phyloP scores from a whole-genome alignment of 2,113 vertebrate species.

The Megalops atlanticus region DNA sequence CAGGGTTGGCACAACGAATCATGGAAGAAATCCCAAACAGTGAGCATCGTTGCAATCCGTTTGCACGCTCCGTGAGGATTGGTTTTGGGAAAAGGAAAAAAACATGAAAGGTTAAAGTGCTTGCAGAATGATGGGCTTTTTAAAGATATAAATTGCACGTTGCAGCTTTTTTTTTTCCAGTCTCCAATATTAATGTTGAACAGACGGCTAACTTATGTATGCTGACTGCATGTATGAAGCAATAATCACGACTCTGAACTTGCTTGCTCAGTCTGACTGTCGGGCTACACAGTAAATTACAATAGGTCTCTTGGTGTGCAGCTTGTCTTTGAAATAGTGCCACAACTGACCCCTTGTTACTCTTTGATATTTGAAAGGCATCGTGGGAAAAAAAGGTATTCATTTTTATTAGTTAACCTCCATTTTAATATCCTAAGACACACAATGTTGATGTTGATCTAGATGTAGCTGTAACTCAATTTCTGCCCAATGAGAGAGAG shows the following conservation, averaged over 20 bases:
- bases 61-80: neutral
- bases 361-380: conserved; percentile 1
- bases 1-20: neutral
- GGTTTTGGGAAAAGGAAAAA: neutral
- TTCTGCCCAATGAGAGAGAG: too few relatives aligned
- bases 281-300: neutral
- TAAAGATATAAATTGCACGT: neutral
- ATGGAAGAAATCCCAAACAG: too few relatives aligned
- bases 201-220: neutral
- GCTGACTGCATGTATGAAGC: neutral
- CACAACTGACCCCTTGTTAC: neutral
- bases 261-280: neutral
- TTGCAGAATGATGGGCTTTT: neutral
- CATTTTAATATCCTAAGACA: neutral
- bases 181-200: neutral
- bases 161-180: neutral
- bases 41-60: neutral
- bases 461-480: neutral
- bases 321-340: neutral
- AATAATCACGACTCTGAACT: neutral
- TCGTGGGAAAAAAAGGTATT: neutral
- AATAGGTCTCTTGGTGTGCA: neutral
- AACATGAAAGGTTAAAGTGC: neutral
- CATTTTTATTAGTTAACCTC: neutral
- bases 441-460: neutral